Evolutionary conservation across 2,797 vertebrate species (phyloP), one percentile per base, ranked within the genome.

Genomic region (Babyrousa celebensis): DNA sequence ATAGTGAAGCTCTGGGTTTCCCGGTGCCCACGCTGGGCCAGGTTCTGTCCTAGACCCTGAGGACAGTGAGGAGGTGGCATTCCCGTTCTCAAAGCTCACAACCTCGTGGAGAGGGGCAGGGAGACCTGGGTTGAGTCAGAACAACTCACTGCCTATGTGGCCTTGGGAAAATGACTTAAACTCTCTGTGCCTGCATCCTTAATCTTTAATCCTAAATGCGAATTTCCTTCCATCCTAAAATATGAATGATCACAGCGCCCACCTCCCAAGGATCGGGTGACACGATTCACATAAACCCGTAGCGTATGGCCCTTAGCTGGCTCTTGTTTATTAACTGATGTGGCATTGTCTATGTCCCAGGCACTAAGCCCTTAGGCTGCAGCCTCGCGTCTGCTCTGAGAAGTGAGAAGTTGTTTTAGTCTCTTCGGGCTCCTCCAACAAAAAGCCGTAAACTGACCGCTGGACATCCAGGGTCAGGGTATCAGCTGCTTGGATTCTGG

Each of bases 301-400:
- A 25, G 43, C 1, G 4, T 3, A 10, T 65, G 43, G 20, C 15
- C 3, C 29, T 10, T 0, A 5, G 40, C 10, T 6, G 18, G 29
- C 21, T 3, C 12, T 27, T 36, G 17, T 18, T 36, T 25, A 11
- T 1, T 18, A 29, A 25, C 43, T 48, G 15, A 12, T 16, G n/a
- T 60, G 16, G 32, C 12, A 25, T 80, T 40, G 17, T 60, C 54
- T n/a, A 20, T 40, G 56, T 27, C 21, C n/a, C 43, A 6, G 62
- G 18, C 29, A 8, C 86, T 32, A 2, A 32, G 25, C 20, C 20
- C 8, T 12, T 14, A 18, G 16, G 4, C 21, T 62, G 15, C n/a
- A 15, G 16, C 25, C 43, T 56, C 48, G 25, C 12, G 11, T 15
- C 43, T 27, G 25, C 43, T 15, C 2, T n/a, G 43, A 36, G 43